These are phyloP conservation scores for Dryobates pubescens DNA, from an alignment of 2,797 vertebrate species.

Conservation along the genomic window DNA sequence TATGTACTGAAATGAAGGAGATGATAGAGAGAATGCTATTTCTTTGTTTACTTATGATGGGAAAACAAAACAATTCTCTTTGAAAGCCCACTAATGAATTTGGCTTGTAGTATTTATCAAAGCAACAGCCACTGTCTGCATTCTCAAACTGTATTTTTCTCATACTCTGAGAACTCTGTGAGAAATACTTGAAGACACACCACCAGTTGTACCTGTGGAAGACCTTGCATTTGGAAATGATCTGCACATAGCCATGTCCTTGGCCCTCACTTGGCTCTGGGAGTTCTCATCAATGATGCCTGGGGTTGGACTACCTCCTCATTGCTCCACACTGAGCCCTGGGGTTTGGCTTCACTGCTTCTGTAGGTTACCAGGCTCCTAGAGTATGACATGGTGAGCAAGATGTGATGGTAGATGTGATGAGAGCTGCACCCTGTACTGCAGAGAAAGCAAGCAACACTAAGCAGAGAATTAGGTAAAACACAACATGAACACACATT, in stretches of 20 bases:
- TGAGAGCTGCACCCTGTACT: not conserved
- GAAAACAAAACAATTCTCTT: conserved; percentile 4
- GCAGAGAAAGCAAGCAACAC: not conserved
- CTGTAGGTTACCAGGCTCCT: not conserved
- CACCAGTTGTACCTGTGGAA: rapidly evolving
- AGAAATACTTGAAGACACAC: rapidly evolving
- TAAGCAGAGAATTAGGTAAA: not conserved
- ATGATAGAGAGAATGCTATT: not conserved
- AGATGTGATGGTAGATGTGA: rapidly evolving
- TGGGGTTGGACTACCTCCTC: rapidly evolving
- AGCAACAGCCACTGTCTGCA: not conserved
- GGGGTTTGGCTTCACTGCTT: not conserved
- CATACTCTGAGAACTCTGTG: not conserved
- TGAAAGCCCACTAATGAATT: conserved; percentile 12
- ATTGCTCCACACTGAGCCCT: rapidly evolving
- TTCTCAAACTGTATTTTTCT: not conserved
- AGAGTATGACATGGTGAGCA: rapidly evolving
- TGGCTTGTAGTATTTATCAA: not conserved
- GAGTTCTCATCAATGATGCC: not conserved
- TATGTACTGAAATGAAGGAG: conserved; percentile 10
- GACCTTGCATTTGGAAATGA: not conserved
- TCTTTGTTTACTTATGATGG: conserved; percentile 8
- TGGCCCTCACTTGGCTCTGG: not conserved
- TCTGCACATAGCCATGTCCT: not conserved
- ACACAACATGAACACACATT: rapidly evolving